Percentiles rank a stretch among this genome's conserved stretches.
Conservation (phyloP, 2,888 invertebrate genomes). For the Crioceris asparagi region DNA sequence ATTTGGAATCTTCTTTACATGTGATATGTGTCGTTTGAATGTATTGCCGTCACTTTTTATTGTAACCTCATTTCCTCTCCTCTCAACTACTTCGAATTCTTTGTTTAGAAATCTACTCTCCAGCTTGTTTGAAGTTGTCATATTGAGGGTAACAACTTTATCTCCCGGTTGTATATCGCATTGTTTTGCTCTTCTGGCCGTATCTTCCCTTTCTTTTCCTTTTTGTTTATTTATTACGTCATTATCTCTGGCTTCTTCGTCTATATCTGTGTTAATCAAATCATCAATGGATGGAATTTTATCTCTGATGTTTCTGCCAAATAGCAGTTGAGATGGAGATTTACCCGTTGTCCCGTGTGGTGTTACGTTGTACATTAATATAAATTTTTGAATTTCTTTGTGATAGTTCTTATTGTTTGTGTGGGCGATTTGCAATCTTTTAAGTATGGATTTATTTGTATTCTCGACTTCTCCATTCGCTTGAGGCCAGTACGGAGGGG, state of each 20-base stretch:
- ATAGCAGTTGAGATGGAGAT: constrained; percentile 20
- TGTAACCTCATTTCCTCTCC: no score
- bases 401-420: constrained; percentile 13
- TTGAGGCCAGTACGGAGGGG: constrained; percentile 17
- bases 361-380: constrained; percentile 20
- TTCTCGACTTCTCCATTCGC: constrained; percentile 26
- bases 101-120: no score
- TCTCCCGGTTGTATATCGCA: neutral
- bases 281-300: constrained; percentile 14
- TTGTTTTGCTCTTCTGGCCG: neutral
- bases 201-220: constrained; percentile 10
- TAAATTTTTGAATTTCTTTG: constrained; percentile 16
- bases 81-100: no score
- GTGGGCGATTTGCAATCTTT: constrained; percentile 14
- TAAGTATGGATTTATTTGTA: constrained; percentile 22
- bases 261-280: no score
- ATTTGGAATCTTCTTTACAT: no score
- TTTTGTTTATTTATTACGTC: constrained; percentile 8
- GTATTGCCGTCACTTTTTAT: no score
- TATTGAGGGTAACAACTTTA: no score
- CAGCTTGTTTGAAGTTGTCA: no score
- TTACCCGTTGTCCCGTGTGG: constrained; percentile 24
- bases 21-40: no score
- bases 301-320: constrained; percentile 15
- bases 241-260: constrained; percentile 5